These are phyloP conservation scores for Lasioglossum malachurum DNA, from an alignment of 2,888 invertebrate genomes.

Conservation along the genomic window DNA sequence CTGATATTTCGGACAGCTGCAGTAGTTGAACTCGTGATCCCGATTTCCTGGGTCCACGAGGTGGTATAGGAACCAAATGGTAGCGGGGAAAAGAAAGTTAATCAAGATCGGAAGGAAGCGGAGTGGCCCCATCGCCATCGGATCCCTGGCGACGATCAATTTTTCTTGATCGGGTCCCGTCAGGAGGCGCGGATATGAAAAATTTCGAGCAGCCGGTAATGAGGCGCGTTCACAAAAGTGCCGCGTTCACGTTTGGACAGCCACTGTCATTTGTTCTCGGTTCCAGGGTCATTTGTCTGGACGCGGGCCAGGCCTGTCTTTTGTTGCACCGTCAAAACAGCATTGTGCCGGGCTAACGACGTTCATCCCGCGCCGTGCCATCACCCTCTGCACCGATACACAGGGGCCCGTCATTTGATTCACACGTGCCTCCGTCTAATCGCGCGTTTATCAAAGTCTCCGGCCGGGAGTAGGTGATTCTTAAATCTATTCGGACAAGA, in stretches of 20 bases:
- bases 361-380: constrained; percentile 64
- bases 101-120: constrained; percentile 18
- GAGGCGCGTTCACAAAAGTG: constrained; percentile 80
- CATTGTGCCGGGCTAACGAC: constrained; percentile 81
- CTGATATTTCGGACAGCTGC: not conserved
- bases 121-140: constrained; percentile 29
- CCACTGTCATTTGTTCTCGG: constrained; percentile 84
- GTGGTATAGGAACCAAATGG: not conserved
- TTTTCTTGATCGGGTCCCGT: constrained; percentile 65
- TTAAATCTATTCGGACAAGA: not conserved
- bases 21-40: not conserved
- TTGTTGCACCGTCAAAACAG: constrained; percentile 83
- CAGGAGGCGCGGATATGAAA: constrained; percentile 78
- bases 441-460: constrained; percentile 54
- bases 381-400: constrained; percentile 50
- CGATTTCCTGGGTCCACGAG: not conserved
- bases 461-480: not conserved
- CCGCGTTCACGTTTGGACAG: constrained; percentile 73
- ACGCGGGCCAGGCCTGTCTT: constrained; percentile 73
- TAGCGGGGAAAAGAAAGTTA: not conserved
- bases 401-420: constrained; percentile 47
- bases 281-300: constrained; percentile 82
- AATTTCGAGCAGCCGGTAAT: constrained; percentile 82
- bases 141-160: constrained; percentile 70
- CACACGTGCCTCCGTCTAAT: constrained; percentile 51